phyloP scores from a whole-genome alignment of 2,113 vertebrate species.

The Takifugu flavidus region DNA sequence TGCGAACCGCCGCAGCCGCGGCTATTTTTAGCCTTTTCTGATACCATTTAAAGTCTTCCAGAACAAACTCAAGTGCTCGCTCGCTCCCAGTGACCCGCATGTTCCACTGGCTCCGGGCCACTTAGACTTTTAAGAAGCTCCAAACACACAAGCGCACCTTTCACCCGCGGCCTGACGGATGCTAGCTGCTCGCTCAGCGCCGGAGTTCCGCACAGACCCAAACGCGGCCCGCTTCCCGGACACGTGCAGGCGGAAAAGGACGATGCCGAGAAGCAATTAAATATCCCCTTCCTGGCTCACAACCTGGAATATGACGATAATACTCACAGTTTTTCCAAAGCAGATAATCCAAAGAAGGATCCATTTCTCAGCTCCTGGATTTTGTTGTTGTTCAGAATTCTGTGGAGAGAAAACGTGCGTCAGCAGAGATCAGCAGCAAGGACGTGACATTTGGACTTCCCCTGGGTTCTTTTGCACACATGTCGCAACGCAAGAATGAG shows the following conservation, averaged over 20 bases:
- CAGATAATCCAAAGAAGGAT: conserved; percentile 86
- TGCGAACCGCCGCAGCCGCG: conserved; percentile 27
- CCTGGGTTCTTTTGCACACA: no score
- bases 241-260: no score
- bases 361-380: conserved; percentile 92
- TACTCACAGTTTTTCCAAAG: conserved; percentile 94
- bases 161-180: conserved; percentile 35
- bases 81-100: conserved; percentile 41
- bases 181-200: conserved; percentile 22
- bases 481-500: background rate
- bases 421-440: background rate
- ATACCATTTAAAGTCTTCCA: conserved; percentile 17
- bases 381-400: conserved; percentile 95
- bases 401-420: conserved; percentile 57
- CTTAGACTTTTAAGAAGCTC: conserved; percentile 32
- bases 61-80: conserved; percentile 20
- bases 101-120: conserved; percentile 41
- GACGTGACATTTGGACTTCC: background rate
- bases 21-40: conserved; percentile 66
- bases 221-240: no score
- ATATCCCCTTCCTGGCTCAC: no score
- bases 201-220: background rate
- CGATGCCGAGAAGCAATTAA: no score
- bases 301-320: background rate
- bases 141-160: conserved; percentile 4